Evolutionary conservation across 2,797 vertebrate genomes (phyloP).

Genomic region (Molossus alvarezi): DNA sequence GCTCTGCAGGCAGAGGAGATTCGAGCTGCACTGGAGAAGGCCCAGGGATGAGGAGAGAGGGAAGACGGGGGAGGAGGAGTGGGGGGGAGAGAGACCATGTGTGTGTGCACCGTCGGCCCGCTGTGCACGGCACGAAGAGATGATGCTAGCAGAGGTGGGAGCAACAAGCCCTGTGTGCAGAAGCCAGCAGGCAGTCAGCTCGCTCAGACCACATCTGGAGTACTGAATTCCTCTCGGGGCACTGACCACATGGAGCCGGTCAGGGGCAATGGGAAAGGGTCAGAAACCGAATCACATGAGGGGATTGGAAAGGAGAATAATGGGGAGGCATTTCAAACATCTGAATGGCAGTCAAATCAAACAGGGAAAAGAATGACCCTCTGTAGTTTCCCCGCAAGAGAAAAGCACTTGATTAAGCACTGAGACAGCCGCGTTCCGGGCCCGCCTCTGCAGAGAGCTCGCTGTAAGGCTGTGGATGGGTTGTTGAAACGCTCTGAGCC

Average conservation of each 20-base stretch:
- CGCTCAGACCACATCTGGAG: constrained; percentile 67
- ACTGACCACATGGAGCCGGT: constrained; percentile 63
- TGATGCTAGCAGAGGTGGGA: constrained; percentile 50
- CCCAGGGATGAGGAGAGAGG: background rate
- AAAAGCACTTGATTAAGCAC: constrained; percentile 48
- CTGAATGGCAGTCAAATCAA: constrained; percentile 84
- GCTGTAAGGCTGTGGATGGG: background rate
- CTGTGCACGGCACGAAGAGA: constrained; percentile 37
- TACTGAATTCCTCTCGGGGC: constrained; percentile 73
- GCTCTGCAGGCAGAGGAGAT: constrained; percentile 27
- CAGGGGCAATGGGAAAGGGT: constrained; percentile 78
- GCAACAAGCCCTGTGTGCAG: constrained; percentile 66
- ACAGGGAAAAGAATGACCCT: constrained; percentile 64
- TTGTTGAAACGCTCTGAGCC: background rate
- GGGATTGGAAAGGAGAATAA: constrained; percentile 76
- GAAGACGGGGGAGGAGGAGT: background rate
- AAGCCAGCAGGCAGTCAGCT: constrained; percentile 23
- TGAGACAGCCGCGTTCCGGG: background rate
- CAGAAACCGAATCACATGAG: constrained; percentile 81
- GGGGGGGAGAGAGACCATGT: background rate
- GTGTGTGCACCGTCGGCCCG: background rate
- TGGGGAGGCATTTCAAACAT: constrained; percentile 81
- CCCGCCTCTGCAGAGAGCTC: background rate
- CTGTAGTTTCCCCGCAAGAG: constrained; percentile 63
- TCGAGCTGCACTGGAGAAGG: background rate